Evolutionary conservation across 2,888 invertebrate genomes (phyloP).

Genomic region (Agrochola lychnidis): DNA sequence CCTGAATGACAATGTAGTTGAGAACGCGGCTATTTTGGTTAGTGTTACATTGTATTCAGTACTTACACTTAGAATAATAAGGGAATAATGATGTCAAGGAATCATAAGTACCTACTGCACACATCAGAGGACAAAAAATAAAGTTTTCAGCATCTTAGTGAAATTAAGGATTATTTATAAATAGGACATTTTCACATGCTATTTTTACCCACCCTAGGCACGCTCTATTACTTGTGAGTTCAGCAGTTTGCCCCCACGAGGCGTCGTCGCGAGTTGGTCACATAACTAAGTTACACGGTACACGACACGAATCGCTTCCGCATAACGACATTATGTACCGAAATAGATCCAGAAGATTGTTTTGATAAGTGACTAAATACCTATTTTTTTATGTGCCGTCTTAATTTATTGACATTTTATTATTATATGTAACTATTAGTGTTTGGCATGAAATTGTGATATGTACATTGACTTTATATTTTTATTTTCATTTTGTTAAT

Average conservation of each 20-base stretch:
- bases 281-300: constrained; percentile 25
- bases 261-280: not conserved
- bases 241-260: not conserved
- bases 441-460: too few species aligned
- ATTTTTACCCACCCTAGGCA: not conserved
- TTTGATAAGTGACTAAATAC: not conserved
- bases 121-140: not conserved
- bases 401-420: too few species aligned
- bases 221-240: constrained; percentile 6
- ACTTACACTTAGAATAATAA: constrained; percentile 4
- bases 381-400: too few species aligned
- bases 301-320: constrained; percentile 11
- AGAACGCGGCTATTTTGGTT: constrained; percentile 41
- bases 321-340: constrained; percentile 23
- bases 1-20: constrained; percentile 46
- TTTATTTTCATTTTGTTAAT: too few species aligned
- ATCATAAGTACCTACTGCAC: not conserved
- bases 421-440: too few species aligned
- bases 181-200: not conserved
- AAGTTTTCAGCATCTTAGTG: not conserved
- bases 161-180: not conserved
- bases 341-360: constrained; percentile 21
- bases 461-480: too few species aligned
- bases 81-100: constrained; percentile 1
- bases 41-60: constrained; percentile 26